Conservation (phyloP, 2,113 vertebrate genomes). For the Ciconia boyciana region DNA sequence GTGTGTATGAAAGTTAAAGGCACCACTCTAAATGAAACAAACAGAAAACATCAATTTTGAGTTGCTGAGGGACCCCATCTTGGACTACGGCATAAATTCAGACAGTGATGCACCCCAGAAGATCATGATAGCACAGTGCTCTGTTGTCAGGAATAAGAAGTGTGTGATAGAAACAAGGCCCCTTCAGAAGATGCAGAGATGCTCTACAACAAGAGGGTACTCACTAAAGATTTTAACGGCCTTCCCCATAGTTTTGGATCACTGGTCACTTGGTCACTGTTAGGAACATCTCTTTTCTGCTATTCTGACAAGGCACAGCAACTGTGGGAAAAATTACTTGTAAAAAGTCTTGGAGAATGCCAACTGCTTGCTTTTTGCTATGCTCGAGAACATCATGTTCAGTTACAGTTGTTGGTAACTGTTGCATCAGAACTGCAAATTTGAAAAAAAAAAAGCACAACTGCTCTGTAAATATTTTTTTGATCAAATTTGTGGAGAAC, state of each 20-base stretch:
- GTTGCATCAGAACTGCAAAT: not conserved
- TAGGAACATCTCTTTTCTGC: not conserved
- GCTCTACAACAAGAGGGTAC: not conserved
- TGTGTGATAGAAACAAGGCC: not conserved
- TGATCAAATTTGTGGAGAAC: not conserved
- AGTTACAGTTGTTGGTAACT: not conserved
- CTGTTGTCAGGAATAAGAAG: not conserved
- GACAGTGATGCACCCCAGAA: not conserved
- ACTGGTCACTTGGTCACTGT: not conserved
- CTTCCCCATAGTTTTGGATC: not conserved
- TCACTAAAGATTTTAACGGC: not conserved
- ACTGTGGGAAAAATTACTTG: not conserved
- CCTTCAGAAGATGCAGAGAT: not conserved
- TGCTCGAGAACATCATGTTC: not conserved
- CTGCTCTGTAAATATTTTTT: not conserved
- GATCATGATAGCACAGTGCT: not conserved
- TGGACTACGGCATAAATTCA: not conserved
- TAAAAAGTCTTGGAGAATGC: not conserved
- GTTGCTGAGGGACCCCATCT: not conserved
- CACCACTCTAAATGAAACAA: not conserved
- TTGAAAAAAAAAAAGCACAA: not conserved
- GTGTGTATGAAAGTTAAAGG: not conserved
- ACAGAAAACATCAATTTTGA: not conserved
- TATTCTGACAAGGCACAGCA: not conserved
- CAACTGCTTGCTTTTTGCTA: not conserved